Conservation (phyloP, 2,888 invertebrate species). For the Mesorhabditis sp. region DNA sequence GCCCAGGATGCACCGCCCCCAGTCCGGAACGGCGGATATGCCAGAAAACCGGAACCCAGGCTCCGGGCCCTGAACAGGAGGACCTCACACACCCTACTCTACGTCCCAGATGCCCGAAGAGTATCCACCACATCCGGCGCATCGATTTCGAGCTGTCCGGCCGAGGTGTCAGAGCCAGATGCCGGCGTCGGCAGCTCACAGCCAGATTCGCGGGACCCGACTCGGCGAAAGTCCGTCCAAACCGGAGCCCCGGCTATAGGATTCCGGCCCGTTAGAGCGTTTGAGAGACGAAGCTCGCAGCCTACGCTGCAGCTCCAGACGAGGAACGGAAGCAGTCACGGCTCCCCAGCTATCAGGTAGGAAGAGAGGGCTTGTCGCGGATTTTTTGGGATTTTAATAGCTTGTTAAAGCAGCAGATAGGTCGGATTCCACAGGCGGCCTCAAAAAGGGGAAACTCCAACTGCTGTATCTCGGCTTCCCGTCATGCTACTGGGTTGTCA, state of each 20-base stretch:
- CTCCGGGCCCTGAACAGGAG: conserved; percentile 32
- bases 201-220: conserved; percentile 11
- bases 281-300: conserved; percentile 51
- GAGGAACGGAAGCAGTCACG: conserved; percentile 5
- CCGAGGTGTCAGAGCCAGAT: conserved; percentile 14
- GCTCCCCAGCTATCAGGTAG: neutral
- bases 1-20: neutral
- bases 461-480: too few relatives aligned
- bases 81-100: conserved; percentile 48
- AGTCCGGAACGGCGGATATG: conserved; percentile 20
- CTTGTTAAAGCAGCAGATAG: neutral
- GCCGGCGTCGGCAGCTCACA: conserved; percentile 17
- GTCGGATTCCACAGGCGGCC: too few relatives aligned
- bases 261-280: conserved; percentile 42
- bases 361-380: too few relatives aligned
- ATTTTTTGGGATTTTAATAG: conserved; percentile 4
- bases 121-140: conserved; percentile 46
- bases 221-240: conserved; percentile 46
- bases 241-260: conserved; percentile 54
- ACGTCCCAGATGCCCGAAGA: conserved; percentile 47
- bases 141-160: conserved; percentile 47
- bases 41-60: conserved; percentile 37
- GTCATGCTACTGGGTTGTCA: too few relatives aligned
- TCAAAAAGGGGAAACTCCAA: too few relatives aligned
- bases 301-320: conserved; percentile 36